These are phyloP conservation scores for Zaprionus gabonicus DNA, from an alignment of 1,140 invertebrate genomes.

Conservation along the genomic window DNA sequence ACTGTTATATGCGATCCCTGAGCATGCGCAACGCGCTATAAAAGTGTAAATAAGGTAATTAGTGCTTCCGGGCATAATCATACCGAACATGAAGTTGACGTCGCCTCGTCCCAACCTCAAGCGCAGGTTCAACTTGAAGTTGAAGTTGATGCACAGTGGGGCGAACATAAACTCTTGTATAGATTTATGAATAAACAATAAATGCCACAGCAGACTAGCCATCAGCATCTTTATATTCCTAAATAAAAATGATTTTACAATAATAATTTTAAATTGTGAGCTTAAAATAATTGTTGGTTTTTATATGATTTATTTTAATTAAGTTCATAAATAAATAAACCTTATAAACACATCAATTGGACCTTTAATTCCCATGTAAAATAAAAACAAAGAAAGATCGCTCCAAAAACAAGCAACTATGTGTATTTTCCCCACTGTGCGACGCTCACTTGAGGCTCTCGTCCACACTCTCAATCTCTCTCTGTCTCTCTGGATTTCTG, in stretches of 20 bases:
- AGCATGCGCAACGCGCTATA: slow-evolving; percentile 73
- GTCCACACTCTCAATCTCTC: neutral
- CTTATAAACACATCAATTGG: too few relatives aligned
- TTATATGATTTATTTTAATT: too few relatives aligned
- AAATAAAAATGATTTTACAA: too few relatives aligned
- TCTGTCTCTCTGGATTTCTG: neutral
- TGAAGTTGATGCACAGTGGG: slow-evolving; percentile 38
- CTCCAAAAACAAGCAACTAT: too few relatives aligned
- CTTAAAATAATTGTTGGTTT: too few relatives aligned
- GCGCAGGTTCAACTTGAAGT: slow-evolving; percentile 21
- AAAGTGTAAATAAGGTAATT: slow-evolving; percentile 83
- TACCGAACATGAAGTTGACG: slow-evolving; percentile 73
- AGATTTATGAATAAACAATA: too few relatives aligned
- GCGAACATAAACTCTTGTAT: neutral
- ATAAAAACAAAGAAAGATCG: too few relatives aligned
- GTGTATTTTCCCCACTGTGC: slow-evolving; percentile 4
- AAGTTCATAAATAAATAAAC: too few relatives aligned
- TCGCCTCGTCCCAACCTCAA: slow-evolving; percentile 20
- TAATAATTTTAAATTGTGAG: too few relatives aligned
- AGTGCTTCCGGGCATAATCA: slow-evolving; percentile 83
- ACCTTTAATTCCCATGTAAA: too few relatives aligned
- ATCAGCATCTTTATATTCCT: too few relatives aligned
- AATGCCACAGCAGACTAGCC: too few relatives aligned
- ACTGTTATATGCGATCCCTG: slow-evolving; percentile 39
- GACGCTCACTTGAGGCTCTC: neutral